Conservation (phyloP, 2,888 invertebrate genomes). For the Argynnis bischoffii region DNA sequence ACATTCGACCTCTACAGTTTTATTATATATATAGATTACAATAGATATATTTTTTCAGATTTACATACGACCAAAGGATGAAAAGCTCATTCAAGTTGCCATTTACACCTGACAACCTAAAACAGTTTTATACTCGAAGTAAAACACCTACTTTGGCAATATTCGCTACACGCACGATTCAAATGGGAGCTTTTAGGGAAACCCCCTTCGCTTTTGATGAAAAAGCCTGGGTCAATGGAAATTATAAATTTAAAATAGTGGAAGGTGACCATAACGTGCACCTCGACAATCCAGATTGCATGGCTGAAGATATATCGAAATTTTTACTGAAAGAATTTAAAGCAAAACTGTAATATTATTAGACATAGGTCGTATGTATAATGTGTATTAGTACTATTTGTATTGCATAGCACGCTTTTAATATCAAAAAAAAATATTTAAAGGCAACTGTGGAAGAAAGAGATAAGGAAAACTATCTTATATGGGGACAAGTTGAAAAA, state of each 20-base stretch:
- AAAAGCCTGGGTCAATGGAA: constrained; percentile 54
- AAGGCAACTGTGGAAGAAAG: no score
- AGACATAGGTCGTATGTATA: no score
- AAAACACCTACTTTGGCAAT: constrained; percentile 57
- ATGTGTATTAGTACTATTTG: no score
- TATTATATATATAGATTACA: no score
- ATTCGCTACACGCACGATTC: constrained; percentile 48
- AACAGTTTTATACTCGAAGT: constrained; percentile 50
- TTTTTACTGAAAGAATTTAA: constrained; percentile 52
- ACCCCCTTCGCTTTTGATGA: constrained; percentile 56
- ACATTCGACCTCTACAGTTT: no score
- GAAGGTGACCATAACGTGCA: constrained; percentile 84
- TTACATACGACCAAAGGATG: constrained; percentile 65
- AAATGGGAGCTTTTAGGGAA: constrained; percentile 44
- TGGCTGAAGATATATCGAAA: constrained; percentile 67
- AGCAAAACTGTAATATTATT: constrained; percentile 32
- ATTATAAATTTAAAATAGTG: constrained; percentile 61
- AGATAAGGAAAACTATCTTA: no score
- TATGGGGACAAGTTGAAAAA: no score
- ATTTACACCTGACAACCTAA: constrained; percentile 48
- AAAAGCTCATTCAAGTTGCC: constrained; percentile 56
- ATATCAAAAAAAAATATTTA: no score
- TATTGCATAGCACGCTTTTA: no score
- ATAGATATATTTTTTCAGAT: no score
- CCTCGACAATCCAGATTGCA: constrained; percentile 75